Evolutionary conservation across 2,888 invertebrate genomes (phyloP).

Genomic region (Drosophila acutilabella): DNA sequence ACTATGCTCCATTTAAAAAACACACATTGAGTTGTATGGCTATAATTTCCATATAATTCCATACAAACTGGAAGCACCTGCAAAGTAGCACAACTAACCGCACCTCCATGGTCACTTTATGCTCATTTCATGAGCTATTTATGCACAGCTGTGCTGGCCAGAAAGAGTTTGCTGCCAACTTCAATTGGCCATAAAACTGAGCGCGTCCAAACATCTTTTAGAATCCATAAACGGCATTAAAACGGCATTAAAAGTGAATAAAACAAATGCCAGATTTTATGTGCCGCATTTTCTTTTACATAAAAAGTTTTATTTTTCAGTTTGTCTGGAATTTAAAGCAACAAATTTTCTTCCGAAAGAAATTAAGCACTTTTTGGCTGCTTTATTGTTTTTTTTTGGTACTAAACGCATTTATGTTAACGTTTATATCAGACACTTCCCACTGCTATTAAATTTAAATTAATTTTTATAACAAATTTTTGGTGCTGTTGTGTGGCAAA

Average conservation of each 20-base stretch:
- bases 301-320: slow-evolving; percentile 5
- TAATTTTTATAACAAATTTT: slow-evolving; percentile 54
- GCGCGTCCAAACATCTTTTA: background rate
- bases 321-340: background rate
- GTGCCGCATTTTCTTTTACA: background rate
- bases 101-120: slow-evolving; percentile 4
- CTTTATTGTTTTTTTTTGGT: slow-evolving; percentile 6
- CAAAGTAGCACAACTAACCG: slow-evolving; percentile 5
- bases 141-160: background rate
- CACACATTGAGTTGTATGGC: no score
- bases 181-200: slow-evolving; percentile 11
- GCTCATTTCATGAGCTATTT: slow-evolving; percentile 9
- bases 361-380: slow-evolving; percentile 9
- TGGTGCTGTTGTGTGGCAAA: slow-evolving; percentile 17
- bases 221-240: slow-evolving; percentile 2
- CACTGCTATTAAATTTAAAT: slow-evolving; percentile 57
- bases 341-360: slow-evolving; percentile 1
- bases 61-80: background rate
- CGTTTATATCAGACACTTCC: slow-evolving; percentile 3
- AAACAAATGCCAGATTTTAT: slow-evolving; percentile 15
- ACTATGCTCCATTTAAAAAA: background rate
- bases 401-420: slow-evolving; percentile 20
- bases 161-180: slow-evolving; percentile 11
- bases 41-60: background rate
- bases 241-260: slow-evolving; percentile 1